Base-by-base conservation (phyloP, 2,888 invertebrate genomes). In the Mythimna ferrago region DNA sequence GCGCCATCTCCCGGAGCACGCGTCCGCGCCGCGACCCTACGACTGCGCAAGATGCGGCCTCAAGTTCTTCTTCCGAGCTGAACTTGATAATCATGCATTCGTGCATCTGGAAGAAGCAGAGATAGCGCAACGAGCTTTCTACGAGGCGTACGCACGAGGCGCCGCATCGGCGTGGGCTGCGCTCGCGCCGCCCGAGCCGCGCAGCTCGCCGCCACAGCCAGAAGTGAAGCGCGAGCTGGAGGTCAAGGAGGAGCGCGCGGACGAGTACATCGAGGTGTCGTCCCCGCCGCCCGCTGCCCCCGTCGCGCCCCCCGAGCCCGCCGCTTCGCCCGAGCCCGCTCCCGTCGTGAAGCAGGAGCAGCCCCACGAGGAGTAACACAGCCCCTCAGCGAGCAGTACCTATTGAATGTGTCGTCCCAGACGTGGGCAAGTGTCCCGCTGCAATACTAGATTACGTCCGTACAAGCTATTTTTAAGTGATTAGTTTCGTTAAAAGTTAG, bases 21-120 rank as follows among this genome's bases (percentile, higher is more conserved):
- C 98, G 0, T 93, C 98, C 2, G 97, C 98, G 16, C 97, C 98
- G 2, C 97, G 98, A 32, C 98, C 98, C 0, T 99, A 99, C 92
- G 98, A 98, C 91, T 99, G 99, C 91, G 97, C 97, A 16, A 97
- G 98, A 21, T 99, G 99, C 90, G 97, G 97, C 1, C 97, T 98
- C 81, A 98, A 98, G 86, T 99, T 98, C 94, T 99, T 98, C 95
- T 99, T 99, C 96, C 97, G 98, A 51, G 98, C 99, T 0, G 99
- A 99, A 91, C 94, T 99, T 6, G 98, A 99, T 87, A 99, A 99
- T 91, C 99, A 99, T 91, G 96, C 97, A 14, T 97, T 97, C 66
- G 96, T 97, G 19, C 97, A 97, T 82, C 87, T 96, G 6, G 96
- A 96, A 79, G 97, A 97, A 80, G 96, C 95, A 0, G 96, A 96